Percentiles rank a stretch among this genome's conserved stretches.
These are phyloP conservation scores for Silurus aristotelis DNA, from an alignment of 2,797 vertebrate genomes.

Conservation along the genomic window DNA sequence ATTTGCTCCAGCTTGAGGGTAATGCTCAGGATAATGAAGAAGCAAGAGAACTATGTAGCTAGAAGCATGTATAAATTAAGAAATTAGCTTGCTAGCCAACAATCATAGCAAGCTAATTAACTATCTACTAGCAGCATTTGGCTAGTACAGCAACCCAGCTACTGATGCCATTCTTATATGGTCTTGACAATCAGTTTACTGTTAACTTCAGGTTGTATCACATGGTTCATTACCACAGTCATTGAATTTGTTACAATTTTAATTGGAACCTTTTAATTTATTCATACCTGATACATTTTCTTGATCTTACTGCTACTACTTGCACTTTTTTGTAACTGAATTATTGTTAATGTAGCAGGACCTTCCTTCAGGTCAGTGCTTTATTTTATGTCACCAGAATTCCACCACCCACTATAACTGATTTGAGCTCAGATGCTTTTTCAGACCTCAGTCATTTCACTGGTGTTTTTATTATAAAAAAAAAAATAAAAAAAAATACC, in stretches of 20 bases:
- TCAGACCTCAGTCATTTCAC: no score
- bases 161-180: background rate
- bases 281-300: background rate
- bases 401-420: background rate
- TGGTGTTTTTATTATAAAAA: no score
- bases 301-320: background rate
- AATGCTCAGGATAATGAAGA: no score
- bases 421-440: background rate
- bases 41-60: background rate
- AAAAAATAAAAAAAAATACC: no score
- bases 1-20: no score
- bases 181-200: background rate
- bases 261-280: background rate
- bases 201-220: background rate
- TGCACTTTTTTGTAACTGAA: background rate
- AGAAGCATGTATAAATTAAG: background rate
- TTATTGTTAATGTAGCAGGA: background rate
- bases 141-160: background rate
- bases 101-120: background rate
- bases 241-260: no score
- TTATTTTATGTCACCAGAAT: background rate
- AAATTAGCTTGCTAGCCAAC: background rate
- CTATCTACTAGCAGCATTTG: background rate
- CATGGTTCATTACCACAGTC: no score
- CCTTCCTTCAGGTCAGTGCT: background rate